A percentile compares a stretch with the other conserved stretches of the same genome.
phyloP scores from a whole-genome alignment of 2,888 invertebrate genomes.

The Spilosoma lubricipeda region DNA sequence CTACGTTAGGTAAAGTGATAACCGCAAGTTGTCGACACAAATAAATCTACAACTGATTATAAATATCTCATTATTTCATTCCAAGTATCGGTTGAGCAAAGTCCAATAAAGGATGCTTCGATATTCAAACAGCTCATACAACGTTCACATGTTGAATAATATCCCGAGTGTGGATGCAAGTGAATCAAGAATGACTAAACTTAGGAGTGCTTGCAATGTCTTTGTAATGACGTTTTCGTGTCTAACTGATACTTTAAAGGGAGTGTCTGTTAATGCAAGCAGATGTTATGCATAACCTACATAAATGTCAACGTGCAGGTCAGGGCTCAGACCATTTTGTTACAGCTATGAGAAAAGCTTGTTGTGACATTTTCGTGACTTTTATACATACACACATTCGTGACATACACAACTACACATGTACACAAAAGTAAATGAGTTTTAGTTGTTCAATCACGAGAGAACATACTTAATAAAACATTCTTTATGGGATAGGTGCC shows the following conservation, averaged over 20 bases:
- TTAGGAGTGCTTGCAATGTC: constrained; percentile 33
- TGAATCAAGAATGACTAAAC: constrained; percentile 33
- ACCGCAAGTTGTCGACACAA: constrained; percentile 31
- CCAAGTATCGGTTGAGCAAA: constrained; percentile 50
- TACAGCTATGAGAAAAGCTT: not conserved
- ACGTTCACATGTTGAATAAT: constrained; percentile 11
- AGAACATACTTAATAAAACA: not conserved
- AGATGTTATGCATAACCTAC: constrained; percentile 21
- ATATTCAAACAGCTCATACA: constrained; percentile 26
- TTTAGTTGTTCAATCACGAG: not conserved
- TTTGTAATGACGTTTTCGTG: constrained; percentile 45
- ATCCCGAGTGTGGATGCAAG: constrained; percentile 36
- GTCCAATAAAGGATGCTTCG: constrained; percentile 53
- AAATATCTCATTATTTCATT: constrained; percentile 48
- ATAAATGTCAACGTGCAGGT: constrained; percentile 13
- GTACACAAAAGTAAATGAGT: not conserved
- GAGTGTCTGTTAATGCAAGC: constrained; percentile 18
- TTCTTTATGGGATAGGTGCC: not conserved
- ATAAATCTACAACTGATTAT: constrained; percentile 47
- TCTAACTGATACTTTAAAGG: constrained; percentile 28
- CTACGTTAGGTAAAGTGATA: constrained; percentile 40
- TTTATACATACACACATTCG: not conserved
- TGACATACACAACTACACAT: not conserved
- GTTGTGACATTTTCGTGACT: not conserved
- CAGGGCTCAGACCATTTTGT: constrained; percentile 3